phyloP scores from a whole-genome alignment of 2,113 vertebrate species.

The Galeopterus variegatus region DNA sequence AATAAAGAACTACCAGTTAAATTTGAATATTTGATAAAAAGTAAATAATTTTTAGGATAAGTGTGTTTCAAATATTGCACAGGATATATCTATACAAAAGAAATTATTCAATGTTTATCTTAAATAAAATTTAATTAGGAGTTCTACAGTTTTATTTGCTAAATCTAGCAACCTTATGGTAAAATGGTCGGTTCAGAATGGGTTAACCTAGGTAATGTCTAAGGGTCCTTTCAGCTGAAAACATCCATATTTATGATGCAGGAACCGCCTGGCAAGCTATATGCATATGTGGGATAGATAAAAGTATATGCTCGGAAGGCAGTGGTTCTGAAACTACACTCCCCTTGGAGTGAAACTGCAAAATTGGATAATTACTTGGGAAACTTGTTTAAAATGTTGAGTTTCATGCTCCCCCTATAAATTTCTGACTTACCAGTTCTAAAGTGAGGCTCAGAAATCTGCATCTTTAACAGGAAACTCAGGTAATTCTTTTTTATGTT shows the following conservation, averaged over 20 bases:
- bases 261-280: neutral
- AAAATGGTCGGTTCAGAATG: neutral
- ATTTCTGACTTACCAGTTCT: slow-evolving; percentile 26
- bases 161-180: neutral
- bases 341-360: neutral
- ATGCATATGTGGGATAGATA: neutral
- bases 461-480: neutral
- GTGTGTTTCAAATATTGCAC: neutral
- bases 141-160: neutral
- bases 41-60: neutral
- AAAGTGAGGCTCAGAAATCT: neutral
- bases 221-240: neutral
- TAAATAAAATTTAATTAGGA: slow-evolving; percentile 35
- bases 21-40: neutral
- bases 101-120: neutral
- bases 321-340: neutral
- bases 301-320: neutral
- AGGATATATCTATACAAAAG: neutral
- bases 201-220: neutral
- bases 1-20: neutral
- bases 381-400: neutral
- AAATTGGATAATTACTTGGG: neutral
- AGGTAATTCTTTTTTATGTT: too few relatives aligned
- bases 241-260: neutral
- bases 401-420: neutral